Percentiles rank a stretch among this genome's conserved stretches.
These are phyloP conservation scores for Cremastinae sp. DNA, from an alignment of 2,888 invertebrate genomes.

Conservation along the genomic window DNA sequence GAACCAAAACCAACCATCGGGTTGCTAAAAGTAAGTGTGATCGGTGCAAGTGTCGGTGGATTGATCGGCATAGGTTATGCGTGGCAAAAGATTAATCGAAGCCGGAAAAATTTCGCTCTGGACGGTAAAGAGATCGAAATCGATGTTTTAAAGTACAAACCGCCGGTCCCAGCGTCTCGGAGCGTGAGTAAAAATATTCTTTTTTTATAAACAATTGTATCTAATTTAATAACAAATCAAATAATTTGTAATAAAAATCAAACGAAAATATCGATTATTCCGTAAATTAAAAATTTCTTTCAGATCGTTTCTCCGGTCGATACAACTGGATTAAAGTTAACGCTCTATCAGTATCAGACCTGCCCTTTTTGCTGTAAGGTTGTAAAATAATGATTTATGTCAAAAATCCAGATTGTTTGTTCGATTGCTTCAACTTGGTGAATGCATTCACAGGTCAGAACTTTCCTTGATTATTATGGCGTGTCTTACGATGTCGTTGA, in stretches of 20 bases:
- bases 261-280: background rate
- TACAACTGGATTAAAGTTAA: constrained; percentile 87
- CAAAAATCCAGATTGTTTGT: background rate
- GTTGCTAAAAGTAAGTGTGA: constrained; percentile 82
- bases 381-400: constrained; percentile 14
- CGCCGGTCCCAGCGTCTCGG: constrained; percentile 80
- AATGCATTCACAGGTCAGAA: constrained; percentile 81
- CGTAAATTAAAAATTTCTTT: constrained; percentile 68
- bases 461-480: constrained; percentile 95
- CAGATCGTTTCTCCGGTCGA: constrained; percentile 86
- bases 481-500: constrained; percentile 97
- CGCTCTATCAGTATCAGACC: constrained; percentile 97
- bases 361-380: constrained; percentile 99
- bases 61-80: constrained; percentile 81
- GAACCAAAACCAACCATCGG: constrained; percentile 67
- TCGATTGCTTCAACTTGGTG: background rate
- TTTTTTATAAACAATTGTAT: too few relatives aligned
- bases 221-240: background rate
- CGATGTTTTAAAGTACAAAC: constrained; percentile 79
- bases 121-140: constrained; percentile 78
- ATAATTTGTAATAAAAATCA: background rate
- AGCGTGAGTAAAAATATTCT: too few relatives aligned
- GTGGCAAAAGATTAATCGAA: constrained; percentile 78
- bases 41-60: constrained; percentile 83
- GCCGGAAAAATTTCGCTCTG: constrained; percentile 79